A percentile compares a stretch with the other conserved stretches of the same genome.
These are phyloP conservation scores for Naja naja DNA, from an alignment of 2,113 vertebrate genomes.

Conservation along the genomic window DNA sequence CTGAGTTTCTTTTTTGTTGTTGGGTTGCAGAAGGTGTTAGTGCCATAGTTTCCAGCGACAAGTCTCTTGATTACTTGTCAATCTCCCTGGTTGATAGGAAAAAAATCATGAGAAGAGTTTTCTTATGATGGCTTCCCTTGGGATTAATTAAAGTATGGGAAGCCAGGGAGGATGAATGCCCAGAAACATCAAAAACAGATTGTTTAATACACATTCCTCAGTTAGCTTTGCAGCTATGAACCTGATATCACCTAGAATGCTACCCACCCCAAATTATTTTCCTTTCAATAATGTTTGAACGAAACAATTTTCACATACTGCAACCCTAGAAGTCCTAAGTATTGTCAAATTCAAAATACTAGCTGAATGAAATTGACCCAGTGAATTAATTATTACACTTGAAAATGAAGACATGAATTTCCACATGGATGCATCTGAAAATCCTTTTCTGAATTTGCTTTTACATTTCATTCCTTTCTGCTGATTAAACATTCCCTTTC, in stretches of 20 bases:
- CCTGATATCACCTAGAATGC: neutral
- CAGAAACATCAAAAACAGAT: neutral
- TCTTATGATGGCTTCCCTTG: neutral
- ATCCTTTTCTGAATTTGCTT: conserved; percentile 21
- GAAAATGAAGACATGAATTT: neutral
- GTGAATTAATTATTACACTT: neutral
- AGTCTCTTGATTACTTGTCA: neutral
- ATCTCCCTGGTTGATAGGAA: neutral
- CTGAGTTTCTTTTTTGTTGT: neutral
- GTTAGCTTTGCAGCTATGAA: neutral
- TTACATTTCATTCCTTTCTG: conserved; percentile 38
- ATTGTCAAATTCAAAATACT: neutral
- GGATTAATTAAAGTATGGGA: neutral
- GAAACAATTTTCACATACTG: neutral
- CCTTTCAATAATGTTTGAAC: neutral
- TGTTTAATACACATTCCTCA: neutral
- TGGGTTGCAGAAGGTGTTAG: neutral
- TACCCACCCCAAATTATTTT: neutral
- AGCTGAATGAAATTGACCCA: neutral
- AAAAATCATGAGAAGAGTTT: neutral
- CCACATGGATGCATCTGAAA: neutral
- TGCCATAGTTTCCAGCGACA: neutral
- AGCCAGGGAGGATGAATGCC: neutral
- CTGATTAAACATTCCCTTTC: conserved; percentile 54
- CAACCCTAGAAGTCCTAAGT: neutral